Base-by-base conservation (phyloP, 2,888 invertebrate genomes). In the Bellardia pandia region DNA sequence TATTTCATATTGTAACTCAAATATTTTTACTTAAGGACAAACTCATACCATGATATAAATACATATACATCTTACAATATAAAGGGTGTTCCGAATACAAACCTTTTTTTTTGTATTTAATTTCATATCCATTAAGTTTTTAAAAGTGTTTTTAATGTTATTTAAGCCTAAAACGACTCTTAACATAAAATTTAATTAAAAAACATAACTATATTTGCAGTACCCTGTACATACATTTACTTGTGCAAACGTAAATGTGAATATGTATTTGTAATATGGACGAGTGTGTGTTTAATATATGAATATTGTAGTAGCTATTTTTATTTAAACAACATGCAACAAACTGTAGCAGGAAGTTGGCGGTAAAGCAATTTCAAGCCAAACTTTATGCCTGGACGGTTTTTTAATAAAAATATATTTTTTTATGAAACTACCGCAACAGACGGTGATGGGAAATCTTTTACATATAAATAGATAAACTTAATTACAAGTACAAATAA, bases 351-450 rank as follows among this genome's bases (percentile, higher is more conserved):
- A 80, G 85, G 76, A 85, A 76, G 80, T 85, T 66, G 64, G 64
- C 33, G 74, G 77, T 71, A 77, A 77, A 74, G 86, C 74, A 82
- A 74, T 86, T 86, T 81, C 40, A 71, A 74, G 86, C 30, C 72
- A 86, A 86, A 86, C 66, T 81, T 82, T 77, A 86, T 82, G 77
- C 76, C 58, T 74, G 74, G 74, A 23, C 56, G 76, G 64, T 8
- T 80, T 81, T 74, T 77, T 78, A 74, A 86, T 86, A 74, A 16
- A 60, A 23, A 56, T 56, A 16, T 9, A 33, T 60, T 16, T 48
- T 76, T 76, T 51, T 48, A 62, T 76, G 7, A n/a, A 58, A 62
- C 51, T 11, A 14, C 13, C 51, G 7, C 30, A 30, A 56, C 14
- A 42, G 30, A 13, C 62, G 58, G 75, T 2, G 37, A 11, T 48